These are phyloP conservation scores for Merodon equestris DNA, from an alignment of 2,888 invertebrate species.

Conservation along the genomic window DNA sequence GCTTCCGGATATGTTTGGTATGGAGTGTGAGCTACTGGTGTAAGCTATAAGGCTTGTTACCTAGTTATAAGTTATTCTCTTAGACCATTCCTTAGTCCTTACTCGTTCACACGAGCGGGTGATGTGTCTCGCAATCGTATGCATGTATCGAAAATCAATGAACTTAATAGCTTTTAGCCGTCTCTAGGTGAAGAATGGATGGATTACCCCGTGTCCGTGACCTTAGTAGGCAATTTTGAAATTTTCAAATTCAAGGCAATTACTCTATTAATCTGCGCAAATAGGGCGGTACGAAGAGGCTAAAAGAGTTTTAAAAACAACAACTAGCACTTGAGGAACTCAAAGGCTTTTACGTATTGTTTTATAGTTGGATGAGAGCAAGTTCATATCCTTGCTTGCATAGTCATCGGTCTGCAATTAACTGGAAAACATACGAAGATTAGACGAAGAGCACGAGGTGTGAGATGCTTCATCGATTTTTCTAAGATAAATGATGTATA, in stretches of 20 bases:
- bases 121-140: background rate
- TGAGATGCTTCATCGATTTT: too few relatives aligned
- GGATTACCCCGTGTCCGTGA: slow-evolving; percentile 27
- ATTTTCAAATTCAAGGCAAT: slow-evolving; percentile 51
- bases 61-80: background rate
- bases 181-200: slow-evolving; percentile 18
- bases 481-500: too few relatives aligned
- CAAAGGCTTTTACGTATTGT: slow-evolving; percentile 1
- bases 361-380: too few relatives aligned
- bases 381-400: too few relatives aligned
- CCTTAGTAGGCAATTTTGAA: slow-evolving; percentile 44
- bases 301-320: slow-evolving; percentile 11
- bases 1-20: too few relatives aligned
- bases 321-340: background rate
- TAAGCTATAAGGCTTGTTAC: background rate
- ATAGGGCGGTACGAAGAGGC: background rate
- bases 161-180: slow-evolving; percentile 25
- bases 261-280: slow-evolving; percentile 47
- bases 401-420: too few relatives aligned
- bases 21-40: too few relatives aligned
- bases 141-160: slow-evolving; percentile 62
- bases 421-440: too few relatives aligned
- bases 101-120: too few relatives aligned
- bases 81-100: background rate
- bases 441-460: too few relatives aligned